These are phyloP conservation scores for Liasis olivaceus DNA, from an alignment of 2,797 vertebrate genomes.

Conservation along the genomic window DNA sequence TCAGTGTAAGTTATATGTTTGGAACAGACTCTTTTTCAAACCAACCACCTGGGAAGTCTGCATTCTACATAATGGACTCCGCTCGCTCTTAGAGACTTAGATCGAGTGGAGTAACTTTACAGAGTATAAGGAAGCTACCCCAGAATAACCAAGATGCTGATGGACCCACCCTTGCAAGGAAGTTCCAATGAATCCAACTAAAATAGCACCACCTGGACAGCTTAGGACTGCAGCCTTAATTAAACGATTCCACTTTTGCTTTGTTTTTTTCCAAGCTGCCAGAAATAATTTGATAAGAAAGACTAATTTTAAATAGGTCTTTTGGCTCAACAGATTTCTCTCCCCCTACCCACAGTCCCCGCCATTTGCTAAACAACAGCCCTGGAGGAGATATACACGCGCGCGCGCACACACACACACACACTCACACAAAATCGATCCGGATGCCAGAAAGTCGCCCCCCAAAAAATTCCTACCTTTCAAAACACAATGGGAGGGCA, in stretches of 20 bases:
- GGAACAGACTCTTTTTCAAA: background rate
- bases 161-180: background rate
- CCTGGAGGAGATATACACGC: background rate
- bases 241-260: background rate
- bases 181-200: background rate
- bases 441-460: conserved; percentile 63
- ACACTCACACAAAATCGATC: background rate
- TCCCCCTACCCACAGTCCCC: background rate
- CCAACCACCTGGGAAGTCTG: background rate
- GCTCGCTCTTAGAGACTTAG: background rate
- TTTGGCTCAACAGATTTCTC: background rate
- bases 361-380: background rate
- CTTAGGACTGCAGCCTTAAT: background rate
- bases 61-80: background rate
- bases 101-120: background rate
- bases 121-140: background rate
- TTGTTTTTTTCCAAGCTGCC: background rate
- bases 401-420: background rate
- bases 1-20: background rate
- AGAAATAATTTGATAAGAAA: background rate
- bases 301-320: background rate
- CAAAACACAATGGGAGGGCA: conserved; percentile 69
- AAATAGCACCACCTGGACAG: background rate
- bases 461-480: conserved; percentile 84
- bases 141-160: background rate